A percentile compares a stretch with the other conserved stretches of the same genome.
Conservation (phyloP, 1,140 invertebrate species). For the Drosophila sucinea region DNA sequence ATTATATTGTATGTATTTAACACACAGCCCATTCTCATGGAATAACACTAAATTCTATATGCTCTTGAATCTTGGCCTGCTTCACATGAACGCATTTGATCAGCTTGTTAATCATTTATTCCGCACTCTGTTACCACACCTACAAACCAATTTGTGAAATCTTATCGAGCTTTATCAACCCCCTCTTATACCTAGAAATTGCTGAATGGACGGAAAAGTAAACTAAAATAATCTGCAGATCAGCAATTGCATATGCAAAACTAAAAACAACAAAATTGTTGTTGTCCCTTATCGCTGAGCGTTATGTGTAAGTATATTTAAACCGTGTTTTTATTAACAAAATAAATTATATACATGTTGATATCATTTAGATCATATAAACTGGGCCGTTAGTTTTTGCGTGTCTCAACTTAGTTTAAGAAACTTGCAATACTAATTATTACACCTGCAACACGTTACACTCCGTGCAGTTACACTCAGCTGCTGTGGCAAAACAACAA, state of each 20-base stretch:
- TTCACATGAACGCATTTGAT: neutral
- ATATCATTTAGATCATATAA: too few species aligned
- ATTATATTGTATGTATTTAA: too few species aligned
- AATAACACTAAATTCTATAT: too few species aligned
- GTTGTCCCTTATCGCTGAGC: slow-evolving; percentile 26
- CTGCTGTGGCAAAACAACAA: neutral
- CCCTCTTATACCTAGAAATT: slow-evolving; percentile 21
- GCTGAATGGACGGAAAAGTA: slow-evolving; percentile 40
- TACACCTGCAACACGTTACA: neutral
- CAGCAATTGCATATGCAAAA: slow-evolving; percentile 3
- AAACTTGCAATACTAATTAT: neutral
- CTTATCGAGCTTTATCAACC: slow-evolving; percentile 58
- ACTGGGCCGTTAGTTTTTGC: neutral
- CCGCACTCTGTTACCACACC: neutral
- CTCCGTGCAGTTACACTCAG: neutral
- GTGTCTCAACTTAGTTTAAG: neutral
- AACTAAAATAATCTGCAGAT: neutral
- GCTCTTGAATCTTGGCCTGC: too few species aligned
- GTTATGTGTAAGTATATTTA: slow-evolving; percentile 2
- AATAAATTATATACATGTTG: too few species aligned
- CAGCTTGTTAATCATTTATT: slow-evolving; percentile 32
- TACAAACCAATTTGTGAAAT: slow-evolving; percentile 31
- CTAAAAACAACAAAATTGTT: slow-evolving; percentile 15
- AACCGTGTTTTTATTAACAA: neutral
- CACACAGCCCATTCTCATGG: too few species aligned